Evolutionary conservation across 1,140 invertebrate genomes (phyloP).

Genomic region (Maniola jurtina): DNA sequence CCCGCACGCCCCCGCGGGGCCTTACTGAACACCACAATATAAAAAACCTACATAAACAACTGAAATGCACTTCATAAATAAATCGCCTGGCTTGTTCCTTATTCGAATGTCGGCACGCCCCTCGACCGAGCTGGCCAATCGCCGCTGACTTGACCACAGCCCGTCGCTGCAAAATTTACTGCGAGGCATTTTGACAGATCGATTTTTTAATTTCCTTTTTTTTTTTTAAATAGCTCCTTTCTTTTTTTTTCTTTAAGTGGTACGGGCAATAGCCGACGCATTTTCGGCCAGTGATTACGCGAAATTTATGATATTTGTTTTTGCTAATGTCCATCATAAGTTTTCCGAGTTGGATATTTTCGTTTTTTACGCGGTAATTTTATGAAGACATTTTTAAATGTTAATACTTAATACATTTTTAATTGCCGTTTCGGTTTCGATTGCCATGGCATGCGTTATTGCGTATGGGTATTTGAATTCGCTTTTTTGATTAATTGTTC

Average conservation of each 20-base stretch:
- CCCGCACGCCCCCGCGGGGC: slow-evolving; percentile 43
- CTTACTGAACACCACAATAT: slow-evolving; percentile 34
- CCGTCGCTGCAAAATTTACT: slow-evolving; percentile 61
- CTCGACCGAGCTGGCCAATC: slow-evolving; percentile 48
- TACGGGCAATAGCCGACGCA: slow-evolving; percentile 52
- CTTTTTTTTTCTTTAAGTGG: slow-evolving; percentile 50
- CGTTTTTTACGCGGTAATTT: slow-evolving; percentile 36
- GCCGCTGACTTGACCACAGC: slow-evolving; percentile 38
- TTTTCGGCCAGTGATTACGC: slow-evolving; percentile 59
- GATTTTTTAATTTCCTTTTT: slow-evolving; percentile 70
- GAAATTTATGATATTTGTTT: slow-evolving; percentile 55
- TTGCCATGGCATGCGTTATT: not conserved
- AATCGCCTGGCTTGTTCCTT: slow-evolving; percentile 54
- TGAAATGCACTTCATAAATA: slow-evolving; percentile 74
- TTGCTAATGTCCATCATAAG: slow-evolving; percentile 65
- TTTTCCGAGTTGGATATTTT: slow-evolving; percentile 35
- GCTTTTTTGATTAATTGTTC: not conserved
- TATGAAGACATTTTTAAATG: slow-evolving; percentile 43
- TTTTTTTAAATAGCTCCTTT: slow-evolving; percentile 47
- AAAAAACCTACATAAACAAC: slow-evolving; percentile 54
- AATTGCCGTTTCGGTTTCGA: slow-evolving; percentile 25
- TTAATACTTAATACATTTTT: slow-evolving; percentile 26
- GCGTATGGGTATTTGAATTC: not conserved
- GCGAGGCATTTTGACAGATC: slow-evolving; percentile 75
- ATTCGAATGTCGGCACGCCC: slow-evolving; percentile 58